Evolutionary conservation across 2,113 vertebrate genomes (phyloP), one percentile per base, ranked within the genome.

Genomic region (Tachysurus vachellii): DNA sequence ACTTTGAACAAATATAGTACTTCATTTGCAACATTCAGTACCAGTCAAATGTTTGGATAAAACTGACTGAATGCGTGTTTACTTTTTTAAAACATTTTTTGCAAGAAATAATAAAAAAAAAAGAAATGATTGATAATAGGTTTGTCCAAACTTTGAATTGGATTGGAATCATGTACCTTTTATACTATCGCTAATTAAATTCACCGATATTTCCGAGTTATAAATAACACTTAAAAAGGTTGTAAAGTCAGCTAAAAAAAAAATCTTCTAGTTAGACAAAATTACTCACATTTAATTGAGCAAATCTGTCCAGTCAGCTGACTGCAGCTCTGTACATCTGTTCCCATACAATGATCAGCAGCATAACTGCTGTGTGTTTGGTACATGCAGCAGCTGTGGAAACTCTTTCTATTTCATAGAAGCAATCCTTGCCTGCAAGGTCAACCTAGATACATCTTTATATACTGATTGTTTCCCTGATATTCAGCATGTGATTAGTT

Each of bases 1-100:
- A 68, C 66, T 86, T 53, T 66, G 85, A 64, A 80, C 77, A n/a
- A 89, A 68, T 66, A 85, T 57, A 87, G 82, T 73, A 87, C 31
- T 86, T 79, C 21, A 57, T 28, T 83, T 42, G 17, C 36, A 17
- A 54, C 19, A 19, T 19, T 54, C 47, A 19, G 14, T 54, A 77
- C 26, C 50, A 54, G 75, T 54, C 44, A 50, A 50, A 76, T 54
- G 28, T 36, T 12, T 36, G 3, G 76, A 57, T n/a, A 80, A 31
- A 57, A 80, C n/a, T 16, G 28, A 36, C 2, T 80, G 10, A 80
- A 59, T 6, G 3, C 5, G 59, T 80, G 17, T 42, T 59, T 57
- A 59, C 1, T 42, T 12, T 47, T 73, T 23, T 1, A 5, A 36
- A 13, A 13, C 26, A 44, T 80, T 59, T 80, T 19, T 44, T 54